phyloP scores from a whole-genome alignment of 92 coral and sea anemone genomes.

The Zoanthus sansibaricus region DNA sequence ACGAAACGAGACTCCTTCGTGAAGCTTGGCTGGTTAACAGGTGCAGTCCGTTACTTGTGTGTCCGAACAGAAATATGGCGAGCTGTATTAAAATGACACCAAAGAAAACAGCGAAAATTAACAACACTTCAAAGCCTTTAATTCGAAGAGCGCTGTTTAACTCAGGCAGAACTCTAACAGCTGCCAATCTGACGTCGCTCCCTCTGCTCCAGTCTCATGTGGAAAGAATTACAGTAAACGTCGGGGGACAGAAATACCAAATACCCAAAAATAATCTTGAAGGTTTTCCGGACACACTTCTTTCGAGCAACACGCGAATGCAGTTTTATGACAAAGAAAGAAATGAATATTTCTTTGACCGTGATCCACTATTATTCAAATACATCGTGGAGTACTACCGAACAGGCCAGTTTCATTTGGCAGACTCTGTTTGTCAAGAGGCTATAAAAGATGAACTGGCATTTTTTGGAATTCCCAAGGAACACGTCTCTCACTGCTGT shows the following conservation, averaged over 20 bases:
- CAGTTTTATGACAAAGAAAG: constrained; percentile 76
- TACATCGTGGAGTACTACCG: constrained; percentile 88
- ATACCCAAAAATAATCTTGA: constrained; percentile 77
- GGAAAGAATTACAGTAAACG: constrained; percentile 73
- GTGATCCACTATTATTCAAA: constrained; percentile 86
- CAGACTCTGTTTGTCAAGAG: constrained; percentile 82
- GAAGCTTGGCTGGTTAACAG: neutral
- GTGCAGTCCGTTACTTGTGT: neutral
- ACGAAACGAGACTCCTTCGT: neutral
- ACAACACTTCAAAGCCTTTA: constrained; percentile 37
- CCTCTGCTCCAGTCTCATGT: constrained; percentile 32
- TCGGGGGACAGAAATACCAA: constrained; percentile 90
- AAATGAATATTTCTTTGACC: constrained; percentile 91
- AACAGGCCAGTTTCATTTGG: constrained; percentile 80
- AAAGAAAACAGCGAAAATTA: constrained; percentile 4
- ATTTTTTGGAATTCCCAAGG: constrained; percentile 81
- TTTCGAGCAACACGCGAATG: constrained; percentile 78
- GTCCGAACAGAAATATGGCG: constrained; percentile 9
- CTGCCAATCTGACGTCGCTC: constrained; percentile 23
- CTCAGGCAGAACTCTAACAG: constrained; percentile 16
- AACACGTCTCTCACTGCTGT: constrained; percentile 77
- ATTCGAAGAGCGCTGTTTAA: constrained; percentile 47
- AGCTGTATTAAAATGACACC: neutral
- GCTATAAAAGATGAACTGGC: constrained; percentile 77
- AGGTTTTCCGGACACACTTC: constrained; percentile 86